A percentile compares a stretch with the other conserved stretches of the same genome.
Conservation (phyloP, 2,888 invertebrate genomes). For the Plebejus argus region DNA sequence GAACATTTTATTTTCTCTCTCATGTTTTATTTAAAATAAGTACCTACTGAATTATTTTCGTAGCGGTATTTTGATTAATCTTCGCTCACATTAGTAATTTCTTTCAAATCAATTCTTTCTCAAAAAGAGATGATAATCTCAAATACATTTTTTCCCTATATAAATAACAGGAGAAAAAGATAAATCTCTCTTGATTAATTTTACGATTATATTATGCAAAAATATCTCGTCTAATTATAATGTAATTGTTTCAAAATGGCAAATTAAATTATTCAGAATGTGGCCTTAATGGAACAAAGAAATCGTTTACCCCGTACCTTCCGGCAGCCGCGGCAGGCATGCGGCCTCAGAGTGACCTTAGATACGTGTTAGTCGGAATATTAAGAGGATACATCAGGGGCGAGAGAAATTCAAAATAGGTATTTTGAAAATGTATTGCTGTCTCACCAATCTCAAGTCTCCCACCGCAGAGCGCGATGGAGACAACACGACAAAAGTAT, state of each 20-base stretch:
- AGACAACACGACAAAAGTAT: too few species aligned
- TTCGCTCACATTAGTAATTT: too few species aligned
- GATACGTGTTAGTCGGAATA: constrained; percentile 18
- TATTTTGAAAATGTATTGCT: too few species aligned
- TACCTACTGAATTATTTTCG: too few species aligned
- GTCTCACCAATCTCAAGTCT: too few species aligned
- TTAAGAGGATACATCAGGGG: too few species aligned
- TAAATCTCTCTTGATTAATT: constrained; percentile 14
- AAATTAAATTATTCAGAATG: constrained; percentile 24
- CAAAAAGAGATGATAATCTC: neutral
- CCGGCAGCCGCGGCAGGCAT: constrained; percentile 19
- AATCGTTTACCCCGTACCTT: constrained; percentile 18
- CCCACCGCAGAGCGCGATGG: too few species aligned
- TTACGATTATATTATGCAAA: neutral
- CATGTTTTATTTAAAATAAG: too few species aligned
- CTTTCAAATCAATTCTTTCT: neutral
- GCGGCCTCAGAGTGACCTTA: constrained; percentile 4
- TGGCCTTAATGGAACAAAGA: constrained; percentile 26
- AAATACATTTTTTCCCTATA: neutral
- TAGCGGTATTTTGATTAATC: too few species aligned
- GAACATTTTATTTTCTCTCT: too few species aligned
- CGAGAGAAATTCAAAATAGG: too few species aligned
- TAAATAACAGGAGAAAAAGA: neutral
- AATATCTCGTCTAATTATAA: neutral
- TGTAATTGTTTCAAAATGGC: neutral